Percentiles rank a stretch among this genome's conserved stretches.
These are phyloP conservation scores for Lycophotia porphyrea DNA, from an alignment of 2,888 invertebrate species.

Conservation along the genomic window DNA sequence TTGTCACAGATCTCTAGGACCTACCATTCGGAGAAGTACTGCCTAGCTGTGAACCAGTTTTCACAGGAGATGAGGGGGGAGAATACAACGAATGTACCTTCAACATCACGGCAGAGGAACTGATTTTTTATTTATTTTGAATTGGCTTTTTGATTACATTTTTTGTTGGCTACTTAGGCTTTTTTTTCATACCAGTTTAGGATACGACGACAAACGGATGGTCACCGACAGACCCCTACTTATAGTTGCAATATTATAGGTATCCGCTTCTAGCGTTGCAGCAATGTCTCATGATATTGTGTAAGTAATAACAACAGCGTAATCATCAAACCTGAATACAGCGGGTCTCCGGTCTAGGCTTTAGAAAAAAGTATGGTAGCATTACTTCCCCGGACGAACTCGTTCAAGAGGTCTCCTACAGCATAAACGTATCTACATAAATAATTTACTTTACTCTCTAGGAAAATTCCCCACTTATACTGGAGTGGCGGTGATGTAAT, in stretches of 20 bases:
- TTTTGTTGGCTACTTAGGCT: background rate
- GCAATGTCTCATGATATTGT: background rate
- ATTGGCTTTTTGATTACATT: conserved; percentile 28
- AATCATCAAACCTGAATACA: background rate
- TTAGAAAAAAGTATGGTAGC: background rate
- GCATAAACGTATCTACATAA: background rate
- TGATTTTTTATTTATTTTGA: conserved; percentile 46
- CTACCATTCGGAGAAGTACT: conserved; percentile 88
- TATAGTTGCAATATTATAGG: background rate
- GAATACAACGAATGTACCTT: conserved; percentile 71
- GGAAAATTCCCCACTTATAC: conserved; percentile 81
- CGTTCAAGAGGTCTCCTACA: background rate
- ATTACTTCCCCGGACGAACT: background rate
- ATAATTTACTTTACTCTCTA: conserved; percentile 50
- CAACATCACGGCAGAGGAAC: conserved; percentile 80
- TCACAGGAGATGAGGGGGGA: conserved; percentile 74
- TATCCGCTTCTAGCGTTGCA: background rate
- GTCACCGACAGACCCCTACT: background rate
- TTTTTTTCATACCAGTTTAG: background rate
- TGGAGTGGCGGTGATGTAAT: conserved; percentile 85
- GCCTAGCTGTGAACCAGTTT: conserved; percentile 87
- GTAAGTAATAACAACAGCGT: background rate
- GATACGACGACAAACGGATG: background rate
- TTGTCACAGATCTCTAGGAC: conserved; percentile 87
- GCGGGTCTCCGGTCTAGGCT: background rate